Evolutionary conservation across 2,888 invertebrate species (phyloP).

Genomic region (Apoderus coryli): DNA sequence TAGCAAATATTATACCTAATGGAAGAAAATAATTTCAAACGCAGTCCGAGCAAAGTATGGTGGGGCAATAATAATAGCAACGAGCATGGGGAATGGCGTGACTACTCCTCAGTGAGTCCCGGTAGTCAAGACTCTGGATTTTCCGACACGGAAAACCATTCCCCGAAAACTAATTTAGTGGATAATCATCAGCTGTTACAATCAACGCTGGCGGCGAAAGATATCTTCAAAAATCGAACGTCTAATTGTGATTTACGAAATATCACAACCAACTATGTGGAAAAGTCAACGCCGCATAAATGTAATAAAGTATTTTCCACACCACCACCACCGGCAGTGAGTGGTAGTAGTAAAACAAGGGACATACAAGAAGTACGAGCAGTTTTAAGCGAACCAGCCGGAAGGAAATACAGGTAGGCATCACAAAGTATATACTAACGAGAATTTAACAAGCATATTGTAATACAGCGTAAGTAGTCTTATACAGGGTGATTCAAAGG

Average conservation of each 20-base stretch:
- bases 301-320: constrained; percentile 14
- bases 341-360: too few species aligned
- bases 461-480: too few species aligned
- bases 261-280: constrained; percentile 32
- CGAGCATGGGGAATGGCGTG: constrained; percentile 27
- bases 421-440: too few species aligned
- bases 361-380: too few species aligned
- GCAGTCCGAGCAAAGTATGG: constrained; percentile 54
- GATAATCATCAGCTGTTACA: neutral
- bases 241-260: constrained; percentile 18
- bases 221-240: constrained; percentile 25
- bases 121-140: constrained; percentile 63
- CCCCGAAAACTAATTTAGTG: constrained; percentile 34
- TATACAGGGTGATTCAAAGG: too few species aligned
- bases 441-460: too few species aligned
- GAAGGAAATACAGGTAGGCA: too few species aligned
- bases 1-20: too few species aligned
- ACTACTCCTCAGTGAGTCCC: constrained; percentile 46
- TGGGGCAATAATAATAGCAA: constrained; percentile 39
- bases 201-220: constrained; percentile 18
- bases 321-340: too few species aligned
- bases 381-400: too few species aligned
- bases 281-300: constrained; percentile 26
- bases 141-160: constrained; percentile 62
- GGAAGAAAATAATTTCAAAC: constrained; percentile 49